Evolutionary conservation across 1,140 invertebrate genomes (phyloP), one percentile per base, ranked within the genome.

Genomic region (Dreissena rostriformis): DNA sequence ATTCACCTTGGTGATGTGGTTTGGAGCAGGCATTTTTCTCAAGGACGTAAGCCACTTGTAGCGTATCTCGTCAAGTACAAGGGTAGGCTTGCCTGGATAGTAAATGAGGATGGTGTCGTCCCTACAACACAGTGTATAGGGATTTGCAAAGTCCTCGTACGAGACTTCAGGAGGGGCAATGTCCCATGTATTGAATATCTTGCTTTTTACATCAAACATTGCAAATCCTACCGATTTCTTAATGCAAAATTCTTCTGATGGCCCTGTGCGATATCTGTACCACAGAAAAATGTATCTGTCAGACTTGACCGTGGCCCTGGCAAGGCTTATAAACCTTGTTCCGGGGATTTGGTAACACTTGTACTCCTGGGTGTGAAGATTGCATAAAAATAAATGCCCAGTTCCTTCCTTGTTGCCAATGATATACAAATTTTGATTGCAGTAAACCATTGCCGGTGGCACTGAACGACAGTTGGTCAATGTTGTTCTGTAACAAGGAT

Each of bases 161-260:
- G 88, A 88, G 63, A 92, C 89, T 12, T 92, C 91, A 5, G 91
- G 91, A 4, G 92, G 85, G 11, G 88, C 84, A 67, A 93, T 85
- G 51, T 91, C 91, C 85, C 86, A 88, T 10, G 90, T 88, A 71
- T 87, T 88, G 78, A 92, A 92, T 7, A 89, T 86, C 81, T 91
- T 91, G 28, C 86, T 89, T 80, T 90, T 90, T 12, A 90, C 87
- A 86, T 93, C 91, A 88, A 93, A 93, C 82, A 91, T 89, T n/a
- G 88, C 89, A 90, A 93, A 93, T n/a, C 90, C 89, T 10, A 92
- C 89, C 29, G 90, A 89, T 84, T 92, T 92, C 68, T 93, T 92
- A 22, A 93, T 91, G 67, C 90, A 91, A 81, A 91, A 92, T 68
- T 93, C 92, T 84, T 93, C 92, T 28, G 91, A 92, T 28, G 91